phyloP scores from a whole-genome alignment of 1,140 invertebrate genomes.

The Spodoptera litura region DNA sequence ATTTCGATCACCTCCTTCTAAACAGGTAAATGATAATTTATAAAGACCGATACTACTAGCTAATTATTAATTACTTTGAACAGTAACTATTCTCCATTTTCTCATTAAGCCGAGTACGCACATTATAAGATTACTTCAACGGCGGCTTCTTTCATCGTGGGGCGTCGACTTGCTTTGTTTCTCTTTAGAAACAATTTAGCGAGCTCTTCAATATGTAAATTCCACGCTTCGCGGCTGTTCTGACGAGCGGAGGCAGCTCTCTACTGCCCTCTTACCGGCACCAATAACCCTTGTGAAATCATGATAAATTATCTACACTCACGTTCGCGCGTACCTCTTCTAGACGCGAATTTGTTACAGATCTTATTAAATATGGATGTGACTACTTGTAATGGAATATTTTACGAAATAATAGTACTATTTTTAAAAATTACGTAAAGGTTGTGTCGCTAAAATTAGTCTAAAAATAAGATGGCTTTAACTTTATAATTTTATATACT shows the following conservation, averaged over 20 bases:
- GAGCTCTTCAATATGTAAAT: constrained; percentile 72
- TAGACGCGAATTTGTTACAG: constrained; percentile 52
- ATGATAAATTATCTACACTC: constrained; percentile 84
- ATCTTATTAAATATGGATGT: constrained; percentile 60
- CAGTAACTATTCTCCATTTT: constrained; percentile 31
- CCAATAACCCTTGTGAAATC: constrained; percentile 80
- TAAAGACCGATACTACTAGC: too few species aligned
- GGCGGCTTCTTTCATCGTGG: constrained; percentile 43
- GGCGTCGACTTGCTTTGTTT: constrained; percentile 57
- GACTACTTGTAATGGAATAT: constrained; percentile 33
- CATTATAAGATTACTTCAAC: constrained; percentile 48
- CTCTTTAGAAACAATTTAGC: constrained; percentile 67
- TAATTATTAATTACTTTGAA: neutral
- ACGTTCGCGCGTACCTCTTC: constrained; percentile 66
- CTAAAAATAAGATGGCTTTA: too few species aligned
- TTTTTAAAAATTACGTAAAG: too few species aligned
- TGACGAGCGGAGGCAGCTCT: constrained; percentile 50
- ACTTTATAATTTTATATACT: too few species aligned
- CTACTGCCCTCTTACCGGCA: constrained; percentile 65
- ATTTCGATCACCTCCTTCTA: too few species aligned
- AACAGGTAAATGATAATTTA: too few species aligned
- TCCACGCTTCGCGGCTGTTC: constrained; percentile 58
- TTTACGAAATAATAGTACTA: neutral
- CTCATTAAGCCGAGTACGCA: constrained; percentile 49
- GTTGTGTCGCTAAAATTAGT: too few species aligned